phyloP scores from a whole-genome alignment of 2,113 vertebrate genomes.

The Dolichotis patagonum region DNA sequence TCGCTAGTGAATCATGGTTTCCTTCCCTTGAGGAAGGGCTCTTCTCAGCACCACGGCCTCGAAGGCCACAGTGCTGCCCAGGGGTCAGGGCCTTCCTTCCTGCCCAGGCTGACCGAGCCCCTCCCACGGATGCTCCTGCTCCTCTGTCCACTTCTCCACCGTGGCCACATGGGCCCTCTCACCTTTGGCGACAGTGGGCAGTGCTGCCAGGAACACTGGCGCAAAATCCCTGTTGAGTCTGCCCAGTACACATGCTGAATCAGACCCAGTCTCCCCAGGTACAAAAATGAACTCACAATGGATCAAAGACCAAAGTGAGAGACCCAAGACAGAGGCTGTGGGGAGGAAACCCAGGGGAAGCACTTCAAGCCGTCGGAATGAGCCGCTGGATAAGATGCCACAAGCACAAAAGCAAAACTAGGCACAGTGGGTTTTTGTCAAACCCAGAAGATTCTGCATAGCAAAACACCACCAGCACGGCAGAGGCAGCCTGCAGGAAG shows the following conservation, averaged over 20 bases:
- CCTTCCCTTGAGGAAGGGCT: background rate
- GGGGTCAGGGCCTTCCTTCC: background rate
- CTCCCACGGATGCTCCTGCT: background rate
- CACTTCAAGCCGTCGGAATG: background rate
- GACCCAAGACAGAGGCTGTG: no score
- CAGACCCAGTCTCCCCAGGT: background rate
- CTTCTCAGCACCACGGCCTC: background rate
- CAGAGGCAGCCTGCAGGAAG: background rate
- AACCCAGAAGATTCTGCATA: background rate
- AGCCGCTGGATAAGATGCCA: background rate
- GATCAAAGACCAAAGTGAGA: background rate
- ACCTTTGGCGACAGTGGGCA: background rate
- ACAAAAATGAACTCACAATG: background rate
- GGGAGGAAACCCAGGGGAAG: background rate
- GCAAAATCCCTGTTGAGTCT: background rate
- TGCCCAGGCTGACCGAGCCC: background rate
- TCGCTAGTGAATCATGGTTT: background rate
- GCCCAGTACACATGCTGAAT: background rate
- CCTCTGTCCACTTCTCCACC: background rate
- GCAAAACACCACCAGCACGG: background rate
- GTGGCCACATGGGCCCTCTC: background rate
- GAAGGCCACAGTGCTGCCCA: background rate
- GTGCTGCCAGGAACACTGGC: background rate
- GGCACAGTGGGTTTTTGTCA: no score
- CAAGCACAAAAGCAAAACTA: background rate